Percentiles rank a stretch among this genome's conserved stretches.
These are phyloP conservation scores for Hemistola chrysoprasaria DNA, from an alignment of 2,888 invertebrate species.

Conservation along the genomic window DNA sequence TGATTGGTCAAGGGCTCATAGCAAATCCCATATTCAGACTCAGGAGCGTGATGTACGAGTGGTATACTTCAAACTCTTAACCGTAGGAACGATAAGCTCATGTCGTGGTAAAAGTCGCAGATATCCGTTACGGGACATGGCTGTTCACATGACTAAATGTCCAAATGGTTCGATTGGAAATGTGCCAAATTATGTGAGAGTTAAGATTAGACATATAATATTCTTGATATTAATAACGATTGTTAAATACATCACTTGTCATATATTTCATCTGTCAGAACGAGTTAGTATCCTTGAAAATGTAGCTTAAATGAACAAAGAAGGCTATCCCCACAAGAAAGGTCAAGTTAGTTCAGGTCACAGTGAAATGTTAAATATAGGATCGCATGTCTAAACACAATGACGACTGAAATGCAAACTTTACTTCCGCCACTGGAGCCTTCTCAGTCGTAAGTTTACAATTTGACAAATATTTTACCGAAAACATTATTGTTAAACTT, in stretches of 20 bases:
- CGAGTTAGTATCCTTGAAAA: constrained; percentile 44
- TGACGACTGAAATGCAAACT: constrained; percentile 59
- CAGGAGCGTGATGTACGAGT: too few species aligned
- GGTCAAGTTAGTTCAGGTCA: constrained; percentile 57
- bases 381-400: constrained; percentile 65
- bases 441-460: constrained; percentile 40
- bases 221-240: too few species aligned
- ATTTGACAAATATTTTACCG: constrained; percentile 40
- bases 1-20: too few species aligned
- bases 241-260: too few species aligned
- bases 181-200: too few species aligned
- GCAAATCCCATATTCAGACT: too few species aligned
- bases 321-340: constrained; percentile 41
- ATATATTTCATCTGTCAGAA: too few species aligned
- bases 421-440: constrained; percentile 47
- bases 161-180: too few species aligned
- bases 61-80: too few species aligned
- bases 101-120: constrained; percentile 2
- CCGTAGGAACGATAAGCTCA: constrained; percentile 7
- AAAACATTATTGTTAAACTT: constrained; percentile 27
- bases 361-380: constrained; percentile 71
- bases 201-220: too few species aligned
- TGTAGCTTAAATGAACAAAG: constrained; percentile 27
- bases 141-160: too few species aligned
- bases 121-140: too few species aligned